Base-by-base conservation (phyloP, 2,888 invertebrate species). In the Pogonocherus hispidulus region DNA sequence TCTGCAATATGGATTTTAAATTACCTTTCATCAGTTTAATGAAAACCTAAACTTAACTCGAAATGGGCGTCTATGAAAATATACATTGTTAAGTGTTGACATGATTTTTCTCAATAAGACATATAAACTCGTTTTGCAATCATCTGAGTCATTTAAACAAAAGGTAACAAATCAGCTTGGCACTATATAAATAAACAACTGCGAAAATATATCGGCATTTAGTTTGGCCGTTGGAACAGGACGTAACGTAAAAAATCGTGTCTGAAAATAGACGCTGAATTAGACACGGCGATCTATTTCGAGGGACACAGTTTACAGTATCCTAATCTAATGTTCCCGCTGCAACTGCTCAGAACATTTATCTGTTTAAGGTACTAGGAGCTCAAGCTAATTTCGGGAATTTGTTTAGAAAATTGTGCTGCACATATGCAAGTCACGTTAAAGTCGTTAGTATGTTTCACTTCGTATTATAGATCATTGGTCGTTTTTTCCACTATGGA, bases 391-490 rank as follows among this genome's bases (percentile, higher is more conserved):
- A 16, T 37, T 37, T 37, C n/a, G 14, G 6, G 5, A 41, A 16
- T 41, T 41, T 23, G 18, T 23, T 46, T 23, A 44, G 18, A 46
- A 46, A 44, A 23, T 46, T 37, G 37, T 8, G 9, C 3, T 20
- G 16, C n/a, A 16, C 52, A 11, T 54, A 18, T 35, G 54, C 32
- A 54, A 54, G 35, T 54, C 54, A 54, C 54, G 18, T 44, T 18
- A 44, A 56, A 37, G 16, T 16, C n/a, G 54, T 35, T 32, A 35
- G 9, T 18, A 47, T 47, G 9, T 19, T 47, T 18, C 14, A 18
- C 18, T 9, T 20, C 9, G 20, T 8, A 20, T 19, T n/a, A n/a
- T n/a, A n/a, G n/a, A n/a, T n/a, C n/a, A n/a, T n/a, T n/a, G n/a
- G n/a, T n/a, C n/a, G n/a, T n/a, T n/a, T n/a, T n/a, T n/a, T n/a